A percentile compares a stretch with the other conserved stretches of the same genome.
Evolutionary conservation across 2,797 vertebrate genomes (phyloP).

Genomic region (Sebastiscus tertius): DNA sequence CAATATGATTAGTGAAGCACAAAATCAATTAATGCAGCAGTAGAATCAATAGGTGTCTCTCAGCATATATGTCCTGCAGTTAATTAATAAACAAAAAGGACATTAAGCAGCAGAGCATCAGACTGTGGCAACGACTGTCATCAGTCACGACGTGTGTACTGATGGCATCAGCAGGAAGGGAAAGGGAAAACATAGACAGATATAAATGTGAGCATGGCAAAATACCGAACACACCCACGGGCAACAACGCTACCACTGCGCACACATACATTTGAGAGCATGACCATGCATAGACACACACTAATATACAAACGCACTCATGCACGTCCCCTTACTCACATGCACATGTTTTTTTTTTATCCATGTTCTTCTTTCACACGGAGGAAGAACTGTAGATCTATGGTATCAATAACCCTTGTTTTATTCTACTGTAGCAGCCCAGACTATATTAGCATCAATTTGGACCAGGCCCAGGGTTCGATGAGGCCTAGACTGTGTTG

Average conservation of each 20-base stretch:
- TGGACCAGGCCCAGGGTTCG: constrained; percentile 77
- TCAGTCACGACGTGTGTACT: constrained; percentile 74
- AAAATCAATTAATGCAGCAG: constrained; percentile 81
- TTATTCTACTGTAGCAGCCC: constrained; percentile 48
- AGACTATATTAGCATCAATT: constrained; percentile 66
- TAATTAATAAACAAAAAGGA: constrained; percentile 83
- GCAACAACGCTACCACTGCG: constrained; percentile 46
- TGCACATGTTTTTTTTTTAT: not conserved
- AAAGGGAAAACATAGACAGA: constrained; percentile 66
- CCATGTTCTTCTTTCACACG: constrained; percentile 14
- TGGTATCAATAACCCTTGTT: constrained; percentile 50
- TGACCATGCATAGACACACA: constrained; percentile 9
- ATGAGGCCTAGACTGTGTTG: constrained; percentile 75
- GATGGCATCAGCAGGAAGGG: constrained; percentile 79
- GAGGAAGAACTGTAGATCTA: constrained; percentile 38
- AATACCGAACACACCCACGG: constrained; percentile 63
- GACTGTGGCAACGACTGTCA: constrained; percentile 78
- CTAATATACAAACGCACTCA: constrained; percentile 7
- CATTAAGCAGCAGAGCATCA: constrained; percentile 76
- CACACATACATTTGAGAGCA: constrained; percentile 34
- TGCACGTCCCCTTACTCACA: not conserved
- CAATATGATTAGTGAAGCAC: constrained; percentile 83
- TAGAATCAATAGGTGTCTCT: constrained; percentile 82
- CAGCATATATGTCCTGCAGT: constrained; percentile 81
- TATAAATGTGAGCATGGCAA: constrained; percentile 65